Evolutionary conservation across 2,888 invertebrate species (phyloP), one percentile per base, ranked within the genome.

Genomic region (Cephus pygmeus): DNA sequence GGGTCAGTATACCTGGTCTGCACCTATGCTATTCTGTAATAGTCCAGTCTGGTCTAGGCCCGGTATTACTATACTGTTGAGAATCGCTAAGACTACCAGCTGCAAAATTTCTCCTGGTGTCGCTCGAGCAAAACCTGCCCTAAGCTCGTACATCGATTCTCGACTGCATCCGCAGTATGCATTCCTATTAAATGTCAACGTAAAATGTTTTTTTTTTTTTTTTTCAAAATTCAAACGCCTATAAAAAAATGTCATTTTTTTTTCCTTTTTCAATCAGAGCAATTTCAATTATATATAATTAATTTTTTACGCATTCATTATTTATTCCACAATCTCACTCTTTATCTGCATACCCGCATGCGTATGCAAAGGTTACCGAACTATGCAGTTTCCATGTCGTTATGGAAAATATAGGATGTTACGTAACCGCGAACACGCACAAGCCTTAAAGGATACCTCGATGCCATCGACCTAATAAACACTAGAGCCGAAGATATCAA

Each of bases 91-190:
- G 77, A 81, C 78, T 82, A 78, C 78, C 77, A 82, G 80, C 81
- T 81, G 80, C 83, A 81, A 82, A 83, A 83, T 83, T 83, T 83
- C 83, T 83, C 83, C 79, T 81, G 75, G 77, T 77, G 78, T 75
- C 77, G 78, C 77, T 76, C 74, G 80, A 76, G 69, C 68, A 30
- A 31, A 69, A 30, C 69, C 31, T 69, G 69, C 69, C 69, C 69
- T 15, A 4, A 30, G 69, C 31, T 69, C 30, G 30, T 23, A 15
- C 69, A 0, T 15, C 0, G 40, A 6, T 15, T 40, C 40, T 15
- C 0, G 40, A 15, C 40, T 15, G 40, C 15, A 15, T 15, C 40
- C 15, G 15, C 1, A 15, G 15, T 40, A 40, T 6, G 6, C 2
- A 15, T 40, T 40, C 40, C 40, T 15, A 15, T 2, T 15, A 15